Percentiles rank a stretch among this genome's conserved stretches.
Evolutionary conservation across 2,888 invertebrate species (phyloP).

Genomic region (Lepetodrilus schrolli): DNA sequence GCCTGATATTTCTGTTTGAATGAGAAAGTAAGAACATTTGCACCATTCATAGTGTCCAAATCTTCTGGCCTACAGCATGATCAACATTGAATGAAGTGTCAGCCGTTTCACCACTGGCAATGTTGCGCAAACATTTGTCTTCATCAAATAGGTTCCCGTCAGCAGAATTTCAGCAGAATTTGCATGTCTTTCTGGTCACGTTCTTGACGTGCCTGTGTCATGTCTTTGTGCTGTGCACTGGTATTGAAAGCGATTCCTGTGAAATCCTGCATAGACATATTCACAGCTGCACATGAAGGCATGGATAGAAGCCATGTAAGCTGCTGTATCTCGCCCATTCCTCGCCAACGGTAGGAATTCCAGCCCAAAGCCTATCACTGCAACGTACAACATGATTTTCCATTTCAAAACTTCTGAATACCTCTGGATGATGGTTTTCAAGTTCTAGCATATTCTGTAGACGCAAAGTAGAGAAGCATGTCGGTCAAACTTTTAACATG

Average conservation of each 20-base stretch:
- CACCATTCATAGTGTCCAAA: no score
- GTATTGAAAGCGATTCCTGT: not conserved
- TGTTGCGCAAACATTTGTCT: not conserved
- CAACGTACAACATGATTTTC: not conserved
- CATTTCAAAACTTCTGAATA: not conserved
- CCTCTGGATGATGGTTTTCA: not conserved
- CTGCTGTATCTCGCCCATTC: constrained; percentile 18
- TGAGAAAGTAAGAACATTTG: no score
- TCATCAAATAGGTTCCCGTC: not conserved
- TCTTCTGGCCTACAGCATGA: no score
- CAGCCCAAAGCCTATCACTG: not conserved
- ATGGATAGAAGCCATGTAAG: constrained; percentile 24
- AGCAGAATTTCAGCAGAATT: no score
- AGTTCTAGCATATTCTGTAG: not conserved
- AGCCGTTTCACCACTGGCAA: not conserved
- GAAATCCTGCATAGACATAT: constrained; percentile 26
- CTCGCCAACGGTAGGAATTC: not conserved
- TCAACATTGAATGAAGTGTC: no score
- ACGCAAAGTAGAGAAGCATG: not conserved
- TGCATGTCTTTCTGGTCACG: no score
- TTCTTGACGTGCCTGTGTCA: not conserved
- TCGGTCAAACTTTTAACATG: not conserved
- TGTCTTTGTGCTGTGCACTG: constrained; percentile 23
- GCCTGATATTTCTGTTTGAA: no score
- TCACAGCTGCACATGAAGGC: constrained; percentile 32